Percentiles rank a stretch among this genome's conserved stretches.
Evolutionary conservation across 2,113 vertebrate genomes (phyloP).

Genomic region (Recurvirostra avosetta): DNA sequence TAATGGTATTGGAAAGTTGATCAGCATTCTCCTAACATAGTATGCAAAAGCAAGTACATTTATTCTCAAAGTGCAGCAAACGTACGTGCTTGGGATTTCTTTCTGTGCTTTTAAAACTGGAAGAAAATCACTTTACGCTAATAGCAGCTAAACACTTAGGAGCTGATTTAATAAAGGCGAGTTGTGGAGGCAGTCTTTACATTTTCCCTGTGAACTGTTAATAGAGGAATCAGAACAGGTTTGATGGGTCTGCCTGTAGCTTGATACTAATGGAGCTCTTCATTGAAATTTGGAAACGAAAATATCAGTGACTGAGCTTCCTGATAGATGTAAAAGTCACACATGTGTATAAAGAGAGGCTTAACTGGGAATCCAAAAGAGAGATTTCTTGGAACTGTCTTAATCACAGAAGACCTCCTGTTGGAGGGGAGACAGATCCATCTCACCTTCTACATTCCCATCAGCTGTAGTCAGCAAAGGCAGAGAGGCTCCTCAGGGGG

Average conservation of each 20-base stretch:
- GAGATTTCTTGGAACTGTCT: background rate
- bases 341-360: background rate
- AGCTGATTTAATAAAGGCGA: background rate
- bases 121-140: background rate
- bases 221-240: background rate
- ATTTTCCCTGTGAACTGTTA: background rate
- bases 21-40: background rate
- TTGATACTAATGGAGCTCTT: background rate
- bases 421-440: background rate
- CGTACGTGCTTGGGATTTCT: background rate
- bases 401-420: background rate
- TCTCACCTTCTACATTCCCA: background rate
- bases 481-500: background rate
- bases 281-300: background rate
- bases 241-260: background rate
- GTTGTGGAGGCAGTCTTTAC: background rate
- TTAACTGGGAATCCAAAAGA: background rate
- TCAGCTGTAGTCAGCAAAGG: background rate
- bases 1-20: slow-evolving; percentile 1
- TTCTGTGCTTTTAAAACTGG: background rate
- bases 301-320: background rate
- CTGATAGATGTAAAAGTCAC: background rate
- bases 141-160: background rate
- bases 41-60: background rate
- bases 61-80: background rate